Evolutionary conservation across 1,140 invertebrate species (phyloP), one percentile per base, ranked within the genome.

Genomic region (Penaeus indicus): DNA sequence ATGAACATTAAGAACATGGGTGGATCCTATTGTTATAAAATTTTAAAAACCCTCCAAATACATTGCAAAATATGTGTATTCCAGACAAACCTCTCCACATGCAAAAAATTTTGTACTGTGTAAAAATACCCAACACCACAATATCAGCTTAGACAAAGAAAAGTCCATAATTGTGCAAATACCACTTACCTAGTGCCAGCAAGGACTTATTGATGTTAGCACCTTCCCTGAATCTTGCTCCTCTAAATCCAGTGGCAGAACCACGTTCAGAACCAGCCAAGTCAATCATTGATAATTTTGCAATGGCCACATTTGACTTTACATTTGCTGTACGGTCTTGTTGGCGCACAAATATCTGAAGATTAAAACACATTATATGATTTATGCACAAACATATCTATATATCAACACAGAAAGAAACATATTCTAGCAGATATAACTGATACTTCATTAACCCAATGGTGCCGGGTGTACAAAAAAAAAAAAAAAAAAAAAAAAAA

Each of bases 161-260:
- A 38, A 75, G 0, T 18, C 25, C 10, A 38, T 13, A 38, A 79
- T 13, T 60, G 21, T 25, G 22, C 16, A 7, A 25, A n/a, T 19
- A 19, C 1, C 60, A 91, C 91, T 89, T 84, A 94, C 93, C 98
- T 3, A 99, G 94, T 8, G 98, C 97, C 19, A 99, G 93, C 0
- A 99, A 93, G 54, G 97, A 98, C 90, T 96, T 96, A 93, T 99
- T 99, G 90, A 99, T 99, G 91, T 98, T 98, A 8, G 97, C 96
- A 0, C 98, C 98, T 93, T 99, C 98, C 91, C 97, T 97, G 92
- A 98, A 97, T 4, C 97, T 93, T 85, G 94, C 95, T 0, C 96
- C 96, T 64, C 94, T 94, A 90, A 94, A 96, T 4, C 95, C 95
- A 3, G 96, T 97, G 0, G 97, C 97, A 5, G 96, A 95, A 0